Evolutionary conservation across 2,888 invertebrate genomes (phyloP).

Genomic region (Abrostola tripartita): DNA sequence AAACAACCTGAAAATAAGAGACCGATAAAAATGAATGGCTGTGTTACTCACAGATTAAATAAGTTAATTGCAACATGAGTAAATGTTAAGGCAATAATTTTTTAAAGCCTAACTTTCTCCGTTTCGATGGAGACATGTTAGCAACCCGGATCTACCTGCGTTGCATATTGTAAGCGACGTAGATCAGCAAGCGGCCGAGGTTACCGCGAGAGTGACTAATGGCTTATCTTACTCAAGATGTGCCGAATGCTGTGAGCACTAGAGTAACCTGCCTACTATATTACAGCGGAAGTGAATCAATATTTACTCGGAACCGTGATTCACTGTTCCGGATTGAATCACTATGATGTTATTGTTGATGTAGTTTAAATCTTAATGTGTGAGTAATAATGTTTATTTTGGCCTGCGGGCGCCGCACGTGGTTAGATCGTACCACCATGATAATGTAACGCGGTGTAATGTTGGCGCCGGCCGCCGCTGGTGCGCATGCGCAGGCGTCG

Average conservation of each 20-base stretch:
- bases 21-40: not conserved
- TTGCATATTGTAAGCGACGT: not conserved
- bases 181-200: conserved; percentile 4
- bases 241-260: conserved; percentile 49
- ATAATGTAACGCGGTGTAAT: not conserved
- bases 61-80: conserved; percentile 22
- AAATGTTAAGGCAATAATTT: conserved; percentile 38
- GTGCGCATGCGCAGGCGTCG: conserved; percentile 48
- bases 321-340: conserved; percentile 80
- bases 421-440: conserved; percentile 17
- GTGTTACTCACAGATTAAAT: not conserved
- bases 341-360: conserved; percentile 47
- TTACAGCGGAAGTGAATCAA: conserved; percentile 78
- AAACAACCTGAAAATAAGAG: not conserved
- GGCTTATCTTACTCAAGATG: conserved; percentile 55
- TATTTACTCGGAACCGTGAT: conserved; percentile 78
- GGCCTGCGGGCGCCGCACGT: conserved; percentile 42
- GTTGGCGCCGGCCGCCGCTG: conserved; percentile 43
- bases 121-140: conserved; percentile 16
- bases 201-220: conserved; percentile 41
- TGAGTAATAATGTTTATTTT: conserved; percentile 60
- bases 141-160: conserved; percentile 33
- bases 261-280: conserved; percentile 32
- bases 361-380: conserved; percentile 47
- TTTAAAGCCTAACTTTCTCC: conserved; percentile 45